These are phyloP conservation scores for Sarcophaga peregrina DNA, from an alignment of 1,140 invertebrate species.

Conservation along the genomic window DNA sequence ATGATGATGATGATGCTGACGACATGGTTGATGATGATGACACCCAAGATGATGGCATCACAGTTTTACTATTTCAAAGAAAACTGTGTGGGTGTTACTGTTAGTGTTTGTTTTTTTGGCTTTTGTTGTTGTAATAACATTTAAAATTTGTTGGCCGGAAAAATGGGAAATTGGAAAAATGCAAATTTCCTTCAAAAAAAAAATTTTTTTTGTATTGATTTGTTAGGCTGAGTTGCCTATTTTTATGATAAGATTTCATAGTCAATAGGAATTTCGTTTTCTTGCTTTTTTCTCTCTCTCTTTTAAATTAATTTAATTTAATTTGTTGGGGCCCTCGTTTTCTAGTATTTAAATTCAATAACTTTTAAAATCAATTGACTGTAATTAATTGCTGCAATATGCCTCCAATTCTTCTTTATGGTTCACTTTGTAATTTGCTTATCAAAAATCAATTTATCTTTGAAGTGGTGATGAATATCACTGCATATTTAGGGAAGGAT, in stretches of 20 bases:
- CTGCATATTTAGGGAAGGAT: too few relatives aligned
- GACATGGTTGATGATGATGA: not conserved
- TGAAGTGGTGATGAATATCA: too few relatives aligned
- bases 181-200: not conserved
- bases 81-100: not conserved
- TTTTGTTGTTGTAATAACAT: not conserved
- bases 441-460: not conserved
- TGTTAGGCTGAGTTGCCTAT: too few relatives aligned
- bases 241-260: too few relatives aligned
- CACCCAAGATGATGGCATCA: not conserved
- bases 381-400: not conserved
- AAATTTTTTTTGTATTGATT: too few relatives aligned
- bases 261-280: too few relatives aligned
- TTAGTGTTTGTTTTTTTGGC: not conserved
- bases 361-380: slow-evolving; percentile 16
- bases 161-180: slow-evolving; percentile 13
- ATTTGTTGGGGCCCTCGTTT: too few relatives aligned
- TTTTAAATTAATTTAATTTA: too few relatives aligned
- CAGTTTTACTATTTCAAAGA: not conserved
- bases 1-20: not conserved
- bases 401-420: not conserved
- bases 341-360: not conserved
- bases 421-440: not conserved
- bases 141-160: slow-evolving; percentile 24
- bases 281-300: too few relatives aligned